Evolutionary conservation across 2,888 invertebrate genomes (phyloP), one percentile per base, ranked within the genome.

Genomic region (Allygus modestus): DNA sequence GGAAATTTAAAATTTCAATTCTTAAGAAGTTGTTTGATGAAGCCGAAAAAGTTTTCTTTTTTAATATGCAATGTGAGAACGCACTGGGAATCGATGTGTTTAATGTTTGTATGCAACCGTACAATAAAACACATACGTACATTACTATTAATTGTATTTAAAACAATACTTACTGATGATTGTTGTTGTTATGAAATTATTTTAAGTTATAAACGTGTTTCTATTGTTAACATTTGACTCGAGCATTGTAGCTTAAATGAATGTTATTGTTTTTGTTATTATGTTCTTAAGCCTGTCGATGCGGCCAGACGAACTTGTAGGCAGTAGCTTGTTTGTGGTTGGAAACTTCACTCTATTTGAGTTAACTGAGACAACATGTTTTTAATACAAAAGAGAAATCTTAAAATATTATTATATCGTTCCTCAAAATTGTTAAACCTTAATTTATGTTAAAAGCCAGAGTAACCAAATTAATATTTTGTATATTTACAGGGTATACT

Each of bases 401-500:
- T 54, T 2, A 54, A 23, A 54, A 54, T 9, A n/a, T 51, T 54
- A 54, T 23, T 4, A 11, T 11, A 54, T 9, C 20, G 54, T 73
- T 73, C 41, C 1, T 28, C n/a, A 37, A 4, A 41, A 65, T 73
- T 41, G 73, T 73, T 73, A 41, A 65, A 28, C 12, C 28, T 11
- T 1, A 17, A 7, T 26, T 79, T 79, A 58, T 58, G 15, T 79
- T 79, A 11, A 51, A 58, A 0, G 33, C 7, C 33, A 1, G 28
- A 33, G 1, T 20, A 23, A 12, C 41, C 15, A 83, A 73, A 58
- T 84, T 85, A 61, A 86, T 86, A 85, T 87, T 87, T 87, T 86
- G 84, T 83, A 87, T 86, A 86, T 86, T 86, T 85, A 87, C 87
- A 87, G 87, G 87, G 87, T 87, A 87, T 87, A 86, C 85, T 87